Evolutionary conservation across 1,140 invertebrate species (phyloP), one percentile per base, ranked within the genome.

Genomic region (Neodiprion pinetum): DNA sequence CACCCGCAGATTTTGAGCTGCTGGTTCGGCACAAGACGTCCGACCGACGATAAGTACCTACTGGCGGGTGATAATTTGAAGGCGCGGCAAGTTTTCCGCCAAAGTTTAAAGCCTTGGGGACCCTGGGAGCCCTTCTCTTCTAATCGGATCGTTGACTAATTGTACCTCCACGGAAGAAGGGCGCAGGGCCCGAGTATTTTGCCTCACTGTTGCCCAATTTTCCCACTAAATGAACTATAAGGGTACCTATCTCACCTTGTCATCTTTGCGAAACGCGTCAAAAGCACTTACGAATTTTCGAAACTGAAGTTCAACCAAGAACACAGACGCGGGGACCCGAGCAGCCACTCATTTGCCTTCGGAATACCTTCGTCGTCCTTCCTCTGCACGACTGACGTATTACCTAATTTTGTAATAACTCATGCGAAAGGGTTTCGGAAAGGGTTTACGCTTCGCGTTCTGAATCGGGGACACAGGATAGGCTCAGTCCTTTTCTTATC

Each of bases 71-170:
- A 40, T 40, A 40, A 40, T 40, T 40, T 40, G 28, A 40, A 40
- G 28, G 28, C 28, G 5, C 28, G 9, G 5, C 11, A 61, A 17
- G 53, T 12, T 61, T 61, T 12, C 3, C 5, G 53, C 11, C n/a
- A 9, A 61, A 61, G 53, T 61, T 61, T 14, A 61, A 61, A 61
- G 53, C 53, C 53, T 61, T 9, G 5, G 53, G n/a, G n/a, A 61
- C 53, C n/a, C 53, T 9, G 53, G n/a, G 53, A 61, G 53, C 11
- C 53, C 11, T 61, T 61, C 28, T 40, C 53, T 12, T 61, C 53
- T 61, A 61, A 61, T 61, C 53, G 53, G 53, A 61, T 61, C 53
- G n/a, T 61, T 61, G 53, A 61, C 53, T 61, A 61, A 61, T 61
- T 61, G 53, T 61, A 61, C n/a, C 11, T 17, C 4, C 11, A 61